Evolutionary conservation across 1,140 invertebrate species (phyloP).

Genomic region (Caerostris darwini): DNA sequence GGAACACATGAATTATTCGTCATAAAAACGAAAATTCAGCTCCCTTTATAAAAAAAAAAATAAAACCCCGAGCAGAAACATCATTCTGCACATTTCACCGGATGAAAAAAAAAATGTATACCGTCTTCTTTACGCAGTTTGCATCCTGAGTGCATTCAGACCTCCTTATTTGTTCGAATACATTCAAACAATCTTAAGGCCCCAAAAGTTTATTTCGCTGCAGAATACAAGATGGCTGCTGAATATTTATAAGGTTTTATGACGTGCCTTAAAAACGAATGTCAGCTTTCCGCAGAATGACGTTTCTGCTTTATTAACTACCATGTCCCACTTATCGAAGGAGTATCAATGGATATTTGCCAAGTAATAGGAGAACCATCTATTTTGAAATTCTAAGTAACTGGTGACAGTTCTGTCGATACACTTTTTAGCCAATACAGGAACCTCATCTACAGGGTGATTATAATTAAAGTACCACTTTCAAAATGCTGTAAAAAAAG

Average conservation of each 20-base stretch:
- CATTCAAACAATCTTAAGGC: neutral
- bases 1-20: neutral
- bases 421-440: no score
- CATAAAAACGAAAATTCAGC: neutral
- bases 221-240: neutral
- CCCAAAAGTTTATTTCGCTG: neutral
- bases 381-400: neutral
- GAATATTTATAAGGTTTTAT: conserved; percentile 20
- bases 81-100: neutral
- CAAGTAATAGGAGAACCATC: neutral
- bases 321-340: neutral
- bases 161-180: neutral
- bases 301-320: neutral
- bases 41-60: neutral
- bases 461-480: no score
- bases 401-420: neutral
- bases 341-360: neutral
- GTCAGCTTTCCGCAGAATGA: no score
- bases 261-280: neutral
- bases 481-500: no score
- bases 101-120: neutral
- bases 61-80: neutral
- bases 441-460: no score
- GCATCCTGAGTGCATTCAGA: neutral
- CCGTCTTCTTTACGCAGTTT: neutral